Percentiles rank a stretch among this genome's conserved stretches.
Conservation (phyloP, 2,113 vertebrate genomes). For the rabbit (Oryctolagus cuniculus) region DNA sequence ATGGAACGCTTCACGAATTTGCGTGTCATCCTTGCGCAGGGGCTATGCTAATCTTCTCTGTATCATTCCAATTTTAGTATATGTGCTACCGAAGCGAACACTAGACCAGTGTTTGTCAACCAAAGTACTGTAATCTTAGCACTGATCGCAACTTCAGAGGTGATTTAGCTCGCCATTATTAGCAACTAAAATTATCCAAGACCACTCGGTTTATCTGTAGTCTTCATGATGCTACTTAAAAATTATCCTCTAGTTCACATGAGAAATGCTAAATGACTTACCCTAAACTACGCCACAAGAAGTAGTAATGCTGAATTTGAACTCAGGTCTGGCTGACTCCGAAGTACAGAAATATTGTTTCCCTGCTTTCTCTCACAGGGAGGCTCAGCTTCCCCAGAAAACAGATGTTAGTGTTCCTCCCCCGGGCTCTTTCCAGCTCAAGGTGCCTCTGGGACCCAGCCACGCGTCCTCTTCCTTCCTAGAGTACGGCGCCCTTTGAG, state of each 20-base stretch:
- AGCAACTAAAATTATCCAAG: background rate
- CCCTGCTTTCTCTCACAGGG: background rate
- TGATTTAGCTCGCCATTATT: background rate
- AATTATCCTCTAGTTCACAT: background rate
- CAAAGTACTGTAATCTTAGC: background rate
- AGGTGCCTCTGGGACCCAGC: fast-evolving
- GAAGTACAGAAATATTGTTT: background rate
- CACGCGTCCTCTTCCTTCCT: fast-evolving
- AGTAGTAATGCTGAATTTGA: background rate
- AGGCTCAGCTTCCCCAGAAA: background rate
- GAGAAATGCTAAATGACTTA: slow-evolving; percentile 21
- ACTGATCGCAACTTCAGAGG: background rate
- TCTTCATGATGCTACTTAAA: background rate
- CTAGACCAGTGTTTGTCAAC: background rate
- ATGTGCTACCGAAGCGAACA: too few relatives aligned
- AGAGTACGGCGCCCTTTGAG: background rate
- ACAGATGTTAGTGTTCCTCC: background rate
- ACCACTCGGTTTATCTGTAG: background rate
- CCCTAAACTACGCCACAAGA: background rate
- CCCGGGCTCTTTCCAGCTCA: background rate
- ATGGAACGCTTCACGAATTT: too few relatives aligned
- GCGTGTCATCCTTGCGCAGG: too few relatives aligned
- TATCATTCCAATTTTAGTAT: too few relatives aligned
- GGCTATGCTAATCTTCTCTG: too few relatives aligned
- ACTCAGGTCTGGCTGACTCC: background rate